phyloP scores from a whole-genome alignment of 2,797 vertebrate species.

The Liparis tanakae region DNA sequence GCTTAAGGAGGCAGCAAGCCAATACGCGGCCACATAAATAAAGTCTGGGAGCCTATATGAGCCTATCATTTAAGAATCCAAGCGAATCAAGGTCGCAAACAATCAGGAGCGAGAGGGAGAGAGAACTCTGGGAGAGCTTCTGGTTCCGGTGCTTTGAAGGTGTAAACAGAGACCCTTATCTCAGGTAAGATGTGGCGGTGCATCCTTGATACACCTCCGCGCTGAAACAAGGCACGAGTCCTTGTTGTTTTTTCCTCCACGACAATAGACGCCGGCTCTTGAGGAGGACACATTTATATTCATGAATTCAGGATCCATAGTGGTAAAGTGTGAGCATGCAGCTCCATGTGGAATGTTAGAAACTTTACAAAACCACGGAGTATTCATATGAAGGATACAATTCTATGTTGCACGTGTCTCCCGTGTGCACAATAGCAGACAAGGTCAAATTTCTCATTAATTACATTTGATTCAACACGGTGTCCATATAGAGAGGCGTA shows the following conservation, averaged over 20 bases:
- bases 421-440: background rate
- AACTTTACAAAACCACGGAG: slow-evolving; percentile 34
- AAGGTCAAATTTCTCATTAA: slow-evolving; percentile 18
- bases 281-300: slow-evolving; percentile 65
- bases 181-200: slow-evolving; percentile 68
- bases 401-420: slow-evolving; percentile 15
- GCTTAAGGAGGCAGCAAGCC: slow-evolving; percentile 76
- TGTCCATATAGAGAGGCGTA: background rate
- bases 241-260: slow-evolving; percentile 43
- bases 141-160: slow-evolving; percentile 70
- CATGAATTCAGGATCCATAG: slow-evolving; percentile 63
- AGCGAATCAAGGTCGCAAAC: slow-evolving; percentile 71
- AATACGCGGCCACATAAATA: slow-evolving; percentile 62
- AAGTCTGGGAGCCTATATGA: slow-evolving; percentile 70
- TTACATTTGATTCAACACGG: slow-evolving; percentile 29
- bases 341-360: slow-evolving; percentile 36
- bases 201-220: slow-evolving; percentile 69
- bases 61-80: slow-evolving; percentile 77
- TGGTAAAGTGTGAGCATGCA: slow-evolving; percentile 61
- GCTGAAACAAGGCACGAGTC: slow-evolving; percentile 63
- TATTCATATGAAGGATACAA: slow-evolving; percentile 19
- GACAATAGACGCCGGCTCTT: slow-evolving; percentile 68
- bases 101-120: slow-evolving; percentile 66
- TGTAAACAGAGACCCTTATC: slow-evolving; percentile 75
- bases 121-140: slow-evolving; percentile 52